Percentiles rank a stretch among this genome's conserved stretches.
These are phyloP conservation scores for Amphiprion percula DNA, from an alignment of 2,113 vertebrate genomes.

Conservation along the genomic window DNA sequence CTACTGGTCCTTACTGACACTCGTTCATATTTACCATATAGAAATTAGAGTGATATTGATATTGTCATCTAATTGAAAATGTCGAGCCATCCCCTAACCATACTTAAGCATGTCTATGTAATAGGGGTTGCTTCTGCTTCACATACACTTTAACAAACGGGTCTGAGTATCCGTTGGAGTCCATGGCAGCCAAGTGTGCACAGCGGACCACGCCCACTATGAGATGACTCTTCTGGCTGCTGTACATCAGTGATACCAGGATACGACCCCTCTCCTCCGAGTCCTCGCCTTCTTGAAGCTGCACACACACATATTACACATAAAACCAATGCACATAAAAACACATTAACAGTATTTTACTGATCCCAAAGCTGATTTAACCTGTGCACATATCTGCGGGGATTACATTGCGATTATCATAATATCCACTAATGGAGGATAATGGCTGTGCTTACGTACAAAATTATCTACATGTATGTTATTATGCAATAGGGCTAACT, in stretches of 20 bases:
- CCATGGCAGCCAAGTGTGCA: conserved; percentile 95
- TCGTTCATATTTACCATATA: too few species aligned
- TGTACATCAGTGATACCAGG: conserved; percentile 95
- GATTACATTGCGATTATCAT: conserved; percentile 25
- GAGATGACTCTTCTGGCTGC: conserved; percentile 90
- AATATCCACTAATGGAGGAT: conserved; percentile 36
- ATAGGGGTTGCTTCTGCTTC: too few species aligned
- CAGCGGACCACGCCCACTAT: conserved; percentile 94
- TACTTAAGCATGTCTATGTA: too few species aligned
- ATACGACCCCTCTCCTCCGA: conserved; percentile 93
- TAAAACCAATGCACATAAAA: too few species aligned
- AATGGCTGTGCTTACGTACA: background rate
- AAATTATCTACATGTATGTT: background rate
- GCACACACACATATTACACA: background rate
- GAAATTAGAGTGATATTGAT: too few species aligned
- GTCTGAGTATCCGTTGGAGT: conserved; percentile 96
- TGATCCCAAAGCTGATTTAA: background rate
- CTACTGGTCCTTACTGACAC: too few species aligned
- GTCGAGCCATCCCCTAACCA: too few species aligned
- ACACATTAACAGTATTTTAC: too few species aligned
- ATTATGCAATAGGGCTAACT: background rate
- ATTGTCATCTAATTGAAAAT: too few species aligned
- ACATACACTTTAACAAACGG: conserved; percentile 95
- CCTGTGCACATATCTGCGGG: background rate
- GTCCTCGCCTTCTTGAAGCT: conserved; percentile 85